Evolutionary conservation across 2,888 invertebrate genomes (phyloP).

Genomic region (Spisula solida): DNA sequence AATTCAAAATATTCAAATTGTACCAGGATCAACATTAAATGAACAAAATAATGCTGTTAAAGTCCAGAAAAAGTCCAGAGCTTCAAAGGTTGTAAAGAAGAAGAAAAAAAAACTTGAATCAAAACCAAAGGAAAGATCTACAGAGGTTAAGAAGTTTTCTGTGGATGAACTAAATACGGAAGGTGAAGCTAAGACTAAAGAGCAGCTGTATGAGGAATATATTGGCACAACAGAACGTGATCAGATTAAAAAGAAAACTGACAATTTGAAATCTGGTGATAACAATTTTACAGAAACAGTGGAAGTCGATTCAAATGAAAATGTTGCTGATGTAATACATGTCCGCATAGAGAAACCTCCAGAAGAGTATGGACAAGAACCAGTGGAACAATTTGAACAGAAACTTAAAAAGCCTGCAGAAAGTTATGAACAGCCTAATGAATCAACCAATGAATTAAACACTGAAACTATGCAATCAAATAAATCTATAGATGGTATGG

Average conservation of each 20-base stretch:
- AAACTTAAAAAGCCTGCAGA: background rate
- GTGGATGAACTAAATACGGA: slow-evolving; percentile 31
- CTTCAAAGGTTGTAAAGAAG: slow-evolving; percentile 8
- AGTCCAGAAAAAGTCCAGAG: background rate
- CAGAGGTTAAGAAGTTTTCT: slow-evolving; percentile 36
- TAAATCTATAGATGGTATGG: background rate
- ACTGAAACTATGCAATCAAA: background rate
- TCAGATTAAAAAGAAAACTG: background rate
- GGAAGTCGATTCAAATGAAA: background rate
- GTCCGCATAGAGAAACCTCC: slow-evolving; percentile 12
- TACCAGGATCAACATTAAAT: background rate
- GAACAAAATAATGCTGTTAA: background rate
- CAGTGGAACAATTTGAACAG: background rate
- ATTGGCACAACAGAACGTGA: slow-evolving; percentile 5
- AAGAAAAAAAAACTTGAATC: background rate
- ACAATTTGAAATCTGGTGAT: background rate
- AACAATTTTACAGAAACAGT: too few species aligned
- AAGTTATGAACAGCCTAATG: background rate
- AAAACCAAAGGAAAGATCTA: slow-evolving; percentile 27
- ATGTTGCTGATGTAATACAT: slow-evolving; percentile 17
- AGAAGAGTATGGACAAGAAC: background rate
- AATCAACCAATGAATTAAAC: background rate
- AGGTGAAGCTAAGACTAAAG: slow-evolving; percentile 31
- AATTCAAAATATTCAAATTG: slow-evolving; percentile 29
- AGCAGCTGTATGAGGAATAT: slow-evolving; percentile 37